Conservation (phyloP, 2,113 vertebrate species). For the Cariama cristata region DNA sequence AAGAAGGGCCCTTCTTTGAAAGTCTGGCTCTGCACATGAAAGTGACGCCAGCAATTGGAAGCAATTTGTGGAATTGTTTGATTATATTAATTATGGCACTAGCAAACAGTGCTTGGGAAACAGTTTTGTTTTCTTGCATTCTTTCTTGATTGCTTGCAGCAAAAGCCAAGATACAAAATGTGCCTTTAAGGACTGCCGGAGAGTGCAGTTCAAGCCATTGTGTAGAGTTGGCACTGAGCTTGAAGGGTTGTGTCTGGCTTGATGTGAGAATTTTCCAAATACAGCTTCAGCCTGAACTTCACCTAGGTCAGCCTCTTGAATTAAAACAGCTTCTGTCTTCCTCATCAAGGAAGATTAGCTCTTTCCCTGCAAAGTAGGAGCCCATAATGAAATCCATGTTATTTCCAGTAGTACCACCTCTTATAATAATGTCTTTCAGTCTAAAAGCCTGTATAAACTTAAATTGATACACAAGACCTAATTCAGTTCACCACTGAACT, state of each 20-base stretch:
- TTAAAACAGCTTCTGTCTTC: constrained; percentile 61
- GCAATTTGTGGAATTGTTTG: constrained; percentile 83
- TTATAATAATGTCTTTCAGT: neutral
- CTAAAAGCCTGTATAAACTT: neutral
- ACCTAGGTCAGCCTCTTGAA: constrained; percentile 61
- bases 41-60: constrained; percentile 81
- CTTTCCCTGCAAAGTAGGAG: neutral
- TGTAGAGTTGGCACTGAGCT: constrained; percentile 66
- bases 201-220: constrained; percentile 68
- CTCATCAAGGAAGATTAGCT: constrained; percentile 39
- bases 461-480: neutral
- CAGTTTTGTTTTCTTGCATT: constrained; percentile 80
- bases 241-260: constrained; percentile 67
- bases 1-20: constrained; percentile 70
- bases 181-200: constrained; percentile 68
- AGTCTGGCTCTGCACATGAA: constrained; percentile 80
- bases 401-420: constrained; percentile 7
- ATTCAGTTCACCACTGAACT: neutral
- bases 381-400: constrained; percentile 26
- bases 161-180: constrained; percentile 74
- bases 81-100: constrained; percentile 79
- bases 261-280: constrained; percentile 71
- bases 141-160: constrained; percentile 80
- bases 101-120: constrained; percentile 79
- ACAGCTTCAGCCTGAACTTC: constrained; percentile 6